Evolutionary conservation across 2,888 invertebrate genomes (phyloP).

Genomic region (Hemithea aestivaria): DNA sequence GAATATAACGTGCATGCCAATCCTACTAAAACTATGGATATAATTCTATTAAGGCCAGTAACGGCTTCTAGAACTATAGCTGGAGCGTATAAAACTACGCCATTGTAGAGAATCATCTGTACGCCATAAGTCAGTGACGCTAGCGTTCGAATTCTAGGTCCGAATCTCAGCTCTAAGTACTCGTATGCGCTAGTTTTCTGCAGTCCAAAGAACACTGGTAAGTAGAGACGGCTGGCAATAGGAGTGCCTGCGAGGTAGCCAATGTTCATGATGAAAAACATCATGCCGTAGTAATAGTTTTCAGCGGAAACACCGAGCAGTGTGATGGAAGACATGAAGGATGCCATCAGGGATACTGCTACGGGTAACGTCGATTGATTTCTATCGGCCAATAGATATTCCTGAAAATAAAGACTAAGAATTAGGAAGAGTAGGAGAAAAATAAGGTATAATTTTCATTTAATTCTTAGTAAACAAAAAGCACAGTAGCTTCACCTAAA

Average conservation of each 20-base stretch:
- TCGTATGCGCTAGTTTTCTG: constrained; percentile 92
- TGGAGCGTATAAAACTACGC: constrained; percentile 95
- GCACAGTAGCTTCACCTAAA: not conserved
- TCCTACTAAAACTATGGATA: constrained; percentile 86
- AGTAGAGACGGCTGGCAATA: constrained; percentile 85
- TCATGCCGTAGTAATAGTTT: constrained; percentile 89
- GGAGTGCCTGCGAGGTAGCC: constrained; percentile 89
- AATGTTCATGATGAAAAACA: constrained; percentile 87
- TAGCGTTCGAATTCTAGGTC: constrained; percentile 84
- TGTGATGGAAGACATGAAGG: constrained; percentile 95
- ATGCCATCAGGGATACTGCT: constrained; percentile 93
- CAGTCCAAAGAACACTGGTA: constrained; percentile 91
- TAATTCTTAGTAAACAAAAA: too few species aligned
- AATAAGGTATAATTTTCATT: too few species aligned
- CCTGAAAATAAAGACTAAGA: constrained; percentile 77
- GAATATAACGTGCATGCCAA: constrained; percentile 92
- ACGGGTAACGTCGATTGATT: constrained; percentile 89
- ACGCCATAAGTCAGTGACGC: constrained; percentile 91
- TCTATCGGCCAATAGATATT: constrained; percentile 89
- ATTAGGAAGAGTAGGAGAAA: too few species aligned
- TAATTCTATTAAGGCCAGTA: constrained; percentile 84
- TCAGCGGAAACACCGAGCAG: constrained; percentile 93
- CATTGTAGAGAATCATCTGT: constrained; percentile 94
- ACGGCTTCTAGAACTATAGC: constrained; percentile 92
- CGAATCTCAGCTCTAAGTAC: constrained; percentile 94